These are phyloP conservation scores for Sebastes fasciatus DNA, from an alignment of 2,113 vertebrate genomes.

Conservation along the genomic window DNA sequence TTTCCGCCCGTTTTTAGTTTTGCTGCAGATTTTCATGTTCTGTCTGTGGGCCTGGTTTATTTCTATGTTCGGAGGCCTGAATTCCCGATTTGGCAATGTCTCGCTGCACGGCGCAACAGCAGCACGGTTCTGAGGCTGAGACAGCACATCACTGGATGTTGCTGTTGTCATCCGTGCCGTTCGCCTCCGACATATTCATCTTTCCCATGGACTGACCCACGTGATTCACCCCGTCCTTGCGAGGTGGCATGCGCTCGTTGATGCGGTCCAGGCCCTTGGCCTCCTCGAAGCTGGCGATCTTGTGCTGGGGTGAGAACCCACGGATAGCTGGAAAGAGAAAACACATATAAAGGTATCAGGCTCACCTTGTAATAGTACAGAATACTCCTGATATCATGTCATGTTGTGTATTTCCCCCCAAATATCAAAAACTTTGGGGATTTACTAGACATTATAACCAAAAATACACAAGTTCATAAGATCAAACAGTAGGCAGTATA, in stretches of 20 bases:
- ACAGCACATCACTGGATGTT: slow-evolving; percentile 86
- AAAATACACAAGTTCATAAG: too few species aligned
- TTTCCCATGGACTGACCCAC: slow-evolving; percentile 88
- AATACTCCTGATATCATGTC: not conserved
- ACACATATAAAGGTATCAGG: slow-evolving; percentile 35
- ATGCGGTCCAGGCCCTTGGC: slow-evolving; percentile 89
- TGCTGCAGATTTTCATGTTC: slow-evolving; percentile 78
- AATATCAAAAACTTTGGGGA: slow-evolving; percentile 3
- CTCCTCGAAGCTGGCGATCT: slow-evolving; percentile 88
- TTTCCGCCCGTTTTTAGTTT: slow-evolving; percentile 72
- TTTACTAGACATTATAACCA: not conserved
- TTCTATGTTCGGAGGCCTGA: slow-evolving; percentile 83
- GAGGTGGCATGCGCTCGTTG: slow-evolving; percentile 89
- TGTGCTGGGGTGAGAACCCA: slow-evolving; percentile 88
- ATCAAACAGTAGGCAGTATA: too few species aligned
- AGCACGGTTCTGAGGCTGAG: slow-evolving; percentile 63
- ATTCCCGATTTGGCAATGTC: slow-evolving; percentile 82
- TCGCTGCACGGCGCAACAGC: slow-evolving; percentile 69
- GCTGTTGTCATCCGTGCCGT: slow-evolving; percentile 88
- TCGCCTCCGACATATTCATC: slow-evolving; percentile 88
- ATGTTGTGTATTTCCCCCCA: not conserved
- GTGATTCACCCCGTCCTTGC: slow-evolving; percentile 86
- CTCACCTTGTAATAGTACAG: not conserved
- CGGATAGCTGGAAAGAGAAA: slow-evolving; percentile 80
- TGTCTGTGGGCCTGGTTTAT: slow-evolving; percentile 75